phyloP scores from a whole-genome alignment of 2,113 vertebrate genomes.

The Chiloscyllium plagiosum region DNA sequence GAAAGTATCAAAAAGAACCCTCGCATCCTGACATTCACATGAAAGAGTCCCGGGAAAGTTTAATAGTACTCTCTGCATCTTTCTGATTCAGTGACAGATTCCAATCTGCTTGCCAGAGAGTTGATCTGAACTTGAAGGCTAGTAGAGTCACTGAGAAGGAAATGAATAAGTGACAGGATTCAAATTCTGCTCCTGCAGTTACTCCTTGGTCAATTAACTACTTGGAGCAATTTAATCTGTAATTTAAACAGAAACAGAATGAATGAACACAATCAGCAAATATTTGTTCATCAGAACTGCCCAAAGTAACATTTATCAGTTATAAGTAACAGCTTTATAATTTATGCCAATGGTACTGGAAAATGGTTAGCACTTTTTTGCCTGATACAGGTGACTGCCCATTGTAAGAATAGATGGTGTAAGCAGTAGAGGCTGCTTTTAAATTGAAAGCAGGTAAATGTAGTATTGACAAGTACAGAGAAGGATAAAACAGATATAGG shows the following conservation, averaged over 20 bases:
- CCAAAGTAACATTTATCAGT: not conserved
- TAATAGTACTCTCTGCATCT: not conserved
- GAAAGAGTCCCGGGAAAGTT: not conserved
- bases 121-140: not conserved
- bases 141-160: not conserved
- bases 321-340: not conserved
- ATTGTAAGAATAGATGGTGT: not conserved
- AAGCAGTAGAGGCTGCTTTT: not conserved
- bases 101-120: not conserved
- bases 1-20: not conserved
- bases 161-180: not conserved
- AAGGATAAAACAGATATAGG: not conserved
- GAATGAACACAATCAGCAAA: not conserved
- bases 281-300: not conserved
- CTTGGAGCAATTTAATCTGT: not conserved
- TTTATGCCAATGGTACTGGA: not conserved
- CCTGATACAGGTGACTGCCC: not conserved
- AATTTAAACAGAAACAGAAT: not conserved
- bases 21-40: not conserved
- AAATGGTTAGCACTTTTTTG: not conserved
- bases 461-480: not conserved
- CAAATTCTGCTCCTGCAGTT: not conserved
- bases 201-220: not conserved
- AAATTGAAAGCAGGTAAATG: not conserved
- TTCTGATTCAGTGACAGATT: not conserved